Conservation (phyloP, 2,797 vertebrate species). For the Enteromius fasciolatus region DNA sequence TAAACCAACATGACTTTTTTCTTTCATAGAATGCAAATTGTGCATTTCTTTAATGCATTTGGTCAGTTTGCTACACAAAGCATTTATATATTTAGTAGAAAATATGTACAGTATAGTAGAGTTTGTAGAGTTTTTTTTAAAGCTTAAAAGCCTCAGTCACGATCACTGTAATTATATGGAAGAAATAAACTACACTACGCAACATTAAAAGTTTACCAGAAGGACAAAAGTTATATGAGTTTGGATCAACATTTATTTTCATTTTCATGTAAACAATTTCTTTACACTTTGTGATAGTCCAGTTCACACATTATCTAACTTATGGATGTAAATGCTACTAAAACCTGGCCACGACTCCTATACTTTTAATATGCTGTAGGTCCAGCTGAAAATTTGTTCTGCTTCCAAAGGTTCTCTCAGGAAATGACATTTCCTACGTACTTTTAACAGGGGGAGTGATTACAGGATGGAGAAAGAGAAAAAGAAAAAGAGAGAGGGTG, state of each 20-base stretch:
- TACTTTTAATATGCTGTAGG: constrained; percentile 36
- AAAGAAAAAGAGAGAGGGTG: constrained; percentile 61
- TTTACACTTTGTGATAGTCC: background rate
- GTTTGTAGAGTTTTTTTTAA: background rate
- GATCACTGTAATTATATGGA: background rate
- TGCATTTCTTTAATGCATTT: background rate
- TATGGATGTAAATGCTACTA: background rate
- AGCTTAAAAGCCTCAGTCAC: background rate
- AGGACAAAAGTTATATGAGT: background rate
- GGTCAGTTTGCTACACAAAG: background rate
- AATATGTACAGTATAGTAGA: no score
- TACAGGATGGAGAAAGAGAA: constrained; percentile 62
- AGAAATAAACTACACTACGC: background rate
- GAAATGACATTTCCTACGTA: constrained; percentile 83
- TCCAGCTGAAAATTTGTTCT: constrained; percentile 64
- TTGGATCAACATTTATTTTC: background rate
- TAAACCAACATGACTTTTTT: background rate
- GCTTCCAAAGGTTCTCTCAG: constrained; percentile 72
- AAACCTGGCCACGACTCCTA: constrained; percentile 20
- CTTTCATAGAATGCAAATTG: background rate
- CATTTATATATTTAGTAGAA: background rate
- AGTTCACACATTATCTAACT: constrained; percentile 20
- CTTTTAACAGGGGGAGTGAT: constrained; percentile 59
- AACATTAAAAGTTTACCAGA: background rate
- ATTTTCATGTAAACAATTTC: background rate